These are phyloP conservation scores for Drosophila nr. medialis DNA, from an alignment of 2,888 invertebrate genomes.

Conservation along the genomic window DNA sequence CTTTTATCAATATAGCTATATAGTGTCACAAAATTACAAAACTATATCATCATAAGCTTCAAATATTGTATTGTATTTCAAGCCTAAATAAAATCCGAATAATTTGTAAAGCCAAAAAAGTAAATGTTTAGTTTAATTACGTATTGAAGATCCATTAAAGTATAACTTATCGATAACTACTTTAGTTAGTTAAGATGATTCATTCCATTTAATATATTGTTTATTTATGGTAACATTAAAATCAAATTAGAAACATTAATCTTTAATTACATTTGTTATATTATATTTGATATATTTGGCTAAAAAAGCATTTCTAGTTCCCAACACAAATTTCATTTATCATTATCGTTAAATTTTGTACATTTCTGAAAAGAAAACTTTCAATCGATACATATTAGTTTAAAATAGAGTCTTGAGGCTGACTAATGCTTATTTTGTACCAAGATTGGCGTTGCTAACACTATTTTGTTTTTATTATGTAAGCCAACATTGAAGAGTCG, in stretches of 20 bases:
- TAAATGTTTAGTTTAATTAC: neutral
- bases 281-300: neutral
- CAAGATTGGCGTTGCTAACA: slow-evolving; percentile 10
- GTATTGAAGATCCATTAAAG: neutral
- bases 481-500: slow-evolving; percentile 25
- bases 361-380: neutral
- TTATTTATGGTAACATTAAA: neutral
- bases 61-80: neutral
- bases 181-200: neutral
- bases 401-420: slow-evolving; percentile 1
- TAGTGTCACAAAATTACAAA: neutral
- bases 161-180: neutral
- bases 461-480: slow-evolving; percentile 39
- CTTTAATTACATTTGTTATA: too few relatives aligned
- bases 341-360: neutral
- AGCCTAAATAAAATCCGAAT: neutral
- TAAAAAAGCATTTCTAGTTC: neutral
- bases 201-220: neutral
- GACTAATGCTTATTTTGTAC: neutral
- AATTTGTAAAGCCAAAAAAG: neutral
- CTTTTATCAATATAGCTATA: neutral
- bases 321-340: neutral
- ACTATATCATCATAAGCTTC: neutral
- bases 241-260: neutral
- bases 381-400: slow-evolving; percentile 10